Evolutionary conservation across 2,797 vertebrate genomes (phyloP), one percentile per base, ranked within the genome.

Genomic region (Xenopus petersii): DNA sequence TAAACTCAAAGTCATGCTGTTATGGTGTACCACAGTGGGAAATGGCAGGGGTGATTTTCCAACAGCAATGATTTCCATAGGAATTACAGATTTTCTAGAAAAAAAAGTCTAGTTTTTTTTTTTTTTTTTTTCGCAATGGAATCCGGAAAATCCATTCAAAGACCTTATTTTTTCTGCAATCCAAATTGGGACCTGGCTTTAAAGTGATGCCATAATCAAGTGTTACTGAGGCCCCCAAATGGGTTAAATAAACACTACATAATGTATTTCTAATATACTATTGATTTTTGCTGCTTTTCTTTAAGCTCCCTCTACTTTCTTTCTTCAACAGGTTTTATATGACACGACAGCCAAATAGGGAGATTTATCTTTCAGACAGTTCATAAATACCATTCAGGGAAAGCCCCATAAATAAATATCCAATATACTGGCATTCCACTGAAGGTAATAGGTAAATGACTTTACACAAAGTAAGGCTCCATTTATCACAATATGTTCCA

Each of bases 351-450:
- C 69, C 55, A 71, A 77, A 63, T 71, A 47, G 69, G 42, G 67
- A 65, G 68, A 77, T 77, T 77, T 71, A 71, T 77, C 64, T 62
- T 77, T 67, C 15, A 71, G 75, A 71, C 69, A 77, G 55, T 77
- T 77, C 69, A 77, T 71, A 77, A 71, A 77, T 77, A 60, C 64
- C 56, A 71, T 71, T 63, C 48, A 24, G 63, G 71, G 26, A 60
- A 55, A 71, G 68, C 67, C 47, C 47, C 71, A 77, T 67, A 55
- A 61, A 58, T 26, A 71, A 75, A 70, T 75, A 60, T 24, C 17
- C n/a, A 71, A 71, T 77, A 70, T 46, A 77, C 63, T 71, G 51
- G 56, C 47, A 71, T 54, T 62, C 64, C 55, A 46, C 26, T 69
- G 51, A 67, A 67, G 75, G 69, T 62, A 77, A 71, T 77, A 77